Percentiles rank a stretch among this genome's conserved stretches.
phyloP scores from a whole-genome alignment of 2,113 vertebrate genomes.

The Chamaea fasciata region DNA sequence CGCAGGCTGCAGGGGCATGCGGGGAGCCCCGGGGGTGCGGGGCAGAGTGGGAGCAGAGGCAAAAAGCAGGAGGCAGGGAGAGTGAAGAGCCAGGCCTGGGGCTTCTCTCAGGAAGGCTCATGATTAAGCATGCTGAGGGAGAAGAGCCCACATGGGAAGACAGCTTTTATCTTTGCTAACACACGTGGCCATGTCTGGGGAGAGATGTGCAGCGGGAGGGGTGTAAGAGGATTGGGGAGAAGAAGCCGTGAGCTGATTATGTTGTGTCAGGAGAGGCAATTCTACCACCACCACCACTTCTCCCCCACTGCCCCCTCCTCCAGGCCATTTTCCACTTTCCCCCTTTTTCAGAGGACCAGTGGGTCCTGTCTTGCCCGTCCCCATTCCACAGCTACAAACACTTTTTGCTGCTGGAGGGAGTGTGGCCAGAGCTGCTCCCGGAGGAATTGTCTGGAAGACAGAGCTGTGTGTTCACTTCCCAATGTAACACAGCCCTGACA shows the following conservation, averaged over 20 bases:
- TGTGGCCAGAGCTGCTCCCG: not conserved
- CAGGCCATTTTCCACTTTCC: not conserved
- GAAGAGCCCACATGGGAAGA: not conserved
- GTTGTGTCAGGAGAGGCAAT: not conserved
- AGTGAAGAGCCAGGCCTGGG: not conserved
- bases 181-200: not conserved
- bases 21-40: rapidly evolving
- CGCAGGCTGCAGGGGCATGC: not conserved
- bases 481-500: not conserved
- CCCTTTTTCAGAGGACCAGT: not conserved
- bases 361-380: not conserved
- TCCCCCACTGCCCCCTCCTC: not conserved
- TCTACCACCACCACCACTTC: not conserved
- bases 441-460: not conserved
- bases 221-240: not conserved
- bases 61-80: not conserved
- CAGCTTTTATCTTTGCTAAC: constrained; percentile 37
- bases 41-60: not conserved
- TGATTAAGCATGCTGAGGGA: not conserved
- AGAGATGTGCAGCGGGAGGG: not conserved
- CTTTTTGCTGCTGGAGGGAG: not conserved
- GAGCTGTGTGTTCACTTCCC: not conserved
- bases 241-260: not conserved
- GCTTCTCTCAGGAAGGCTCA: not conserved
- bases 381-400: not conserved